Conservation (phyloP, 1,140 invertebrate species). For the Diprion similis region DNA sequence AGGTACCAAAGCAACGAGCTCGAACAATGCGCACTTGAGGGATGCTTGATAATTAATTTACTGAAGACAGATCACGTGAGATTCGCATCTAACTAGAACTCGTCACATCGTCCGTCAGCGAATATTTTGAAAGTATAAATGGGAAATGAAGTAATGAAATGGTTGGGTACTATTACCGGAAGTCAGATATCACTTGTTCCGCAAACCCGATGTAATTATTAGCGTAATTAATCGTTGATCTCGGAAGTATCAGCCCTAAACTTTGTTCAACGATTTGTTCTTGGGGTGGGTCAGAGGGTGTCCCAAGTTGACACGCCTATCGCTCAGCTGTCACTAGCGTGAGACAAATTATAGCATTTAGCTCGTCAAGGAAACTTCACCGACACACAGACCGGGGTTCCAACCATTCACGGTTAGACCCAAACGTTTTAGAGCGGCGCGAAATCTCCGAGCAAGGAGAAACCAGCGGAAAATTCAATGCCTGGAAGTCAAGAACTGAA, state of each 20-base stretch:
- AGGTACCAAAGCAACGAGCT: too few relatives aligned
- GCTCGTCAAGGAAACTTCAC: conserved; percentile 5
- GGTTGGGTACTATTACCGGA: too few relatives aligned
- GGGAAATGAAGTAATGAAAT: too few relatives aligned
- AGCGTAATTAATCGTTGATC: neutral
- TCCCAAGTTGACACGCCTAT: neutral
- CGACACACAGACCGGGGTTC: neutral
- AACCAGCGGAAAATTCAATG: conserved; percentile 3
- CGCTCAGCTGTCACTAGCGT: neutral
- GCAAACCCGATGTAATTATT: too few relatives aligned
- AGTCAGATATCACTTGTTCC: too few relatives aligned
- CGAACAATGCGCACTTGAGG: too few relatives aligned
- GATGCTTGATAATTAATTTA: too few relatives aligned
- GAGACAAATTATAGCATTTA: neutral
- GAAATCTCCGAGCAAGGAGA: neutral
- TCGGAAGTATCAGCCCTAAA: neutral
- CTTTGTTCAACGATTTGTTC: neutral
- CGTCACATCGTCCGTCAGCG: too few relatives aligned
- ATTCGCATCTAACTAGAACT: too few relatives aligned
- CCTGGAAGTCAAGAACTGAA: neutral
- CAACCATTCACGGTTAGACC: neutral
- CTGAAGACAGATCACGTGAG: too few relatives aligned
- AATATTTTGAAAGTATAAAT: too few relatives aligned
- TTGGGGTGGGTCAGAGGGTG: neutral
- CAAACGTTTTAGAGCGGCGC: neutral